phyloP scores from a whole-genome alignment of 2,113 vertebrate species.

The Beaufortia kweichowensis region DNA sequence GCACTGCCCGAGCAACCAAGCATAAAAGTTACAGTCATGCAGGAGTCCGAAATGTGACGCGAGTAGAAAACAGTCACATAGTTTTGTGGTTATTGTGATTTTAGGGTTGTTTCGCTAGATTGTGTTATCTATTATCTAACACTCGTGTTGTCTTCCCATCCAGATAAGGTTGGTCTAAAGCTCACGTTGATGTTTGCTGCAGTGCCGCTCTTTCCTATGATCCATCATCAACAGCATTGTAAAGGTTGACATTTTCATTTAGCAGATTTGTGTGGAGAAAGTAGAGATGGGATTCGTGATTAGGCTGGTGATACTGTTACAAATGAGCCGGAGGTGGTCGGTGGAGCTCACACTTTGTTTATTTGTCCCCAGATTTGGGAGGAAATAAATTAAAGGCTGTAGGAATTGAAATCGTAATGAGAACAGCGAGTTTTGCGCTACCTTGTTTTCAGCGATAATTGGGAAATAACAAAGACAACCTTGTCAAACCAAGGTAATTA shows the following conservation, averaged over 20 bases:
- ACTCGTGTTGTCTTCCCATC: background rate
- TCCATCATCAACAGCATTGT: constrained; percentile 34
- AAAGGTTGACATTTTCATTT: constrained; percentile 48
- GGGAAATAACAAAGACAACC: constrained; percentile 54
- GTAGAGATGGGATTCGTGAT: constrained; percentile 57
- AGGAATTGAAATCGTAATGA: constrained; percentile 56
- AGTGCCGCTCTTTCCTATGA: background rate
- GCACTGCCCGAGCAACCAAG: background rate
- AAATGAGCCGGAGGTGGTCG: constrained; percentile 47
- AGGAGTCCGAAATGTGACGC: background rate
- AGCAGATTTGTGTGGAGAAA: constrained; percentile 45
- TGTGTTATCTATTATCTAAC: constrained; percentile 4
- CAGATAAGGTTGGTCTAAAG: background rate
- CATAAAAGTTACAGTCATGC: background rate
- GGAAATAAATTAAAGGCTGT: constrained; percentile 48
- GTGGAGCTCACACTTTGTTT: constrained; percentile 48
- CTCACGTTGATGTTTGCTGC: background rate
- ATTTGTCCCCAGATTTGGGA: constrained; percentile 54
- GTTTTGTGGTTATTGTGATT: background rate
- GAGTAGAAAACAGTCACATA: background rate
- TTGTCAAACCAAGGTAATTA: constrained; percentile 58
- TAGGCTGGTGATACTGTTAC: constrained; percentile 26
- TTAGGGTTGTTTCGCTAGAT: constrained; percentile 11
- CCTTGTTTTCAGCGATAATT: constrained; percentile 52
- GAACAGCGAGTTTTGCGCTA: constrained; percentile 9